Evolutionary conservation across 2,888 invertebrate genomes (phyloP), one percentile per base, ranked within the genome.

Genomic region (Agrochola macilenta): DNA sequence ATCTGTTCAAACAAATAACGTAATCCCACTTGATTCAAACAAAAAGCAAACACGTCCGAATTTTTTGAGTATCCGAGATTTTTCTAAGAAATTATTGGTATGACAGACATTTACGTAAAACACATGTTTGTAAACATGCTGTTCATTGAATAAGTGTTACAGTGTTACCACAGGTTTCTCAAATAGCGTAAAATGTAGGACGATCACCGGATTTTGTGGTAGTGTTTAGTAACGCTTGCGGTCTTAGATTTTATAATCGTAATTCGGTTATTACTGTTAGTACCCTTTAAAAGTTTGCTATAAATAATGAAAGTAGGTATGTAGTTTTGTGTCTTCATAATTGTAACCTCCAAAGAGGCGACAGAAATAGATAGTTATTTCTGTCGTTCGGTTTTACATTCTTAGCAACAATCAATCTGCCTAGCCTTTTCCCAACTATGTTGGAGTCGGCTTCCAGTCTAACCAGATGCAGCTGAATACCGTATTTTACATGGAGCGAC

Each of bases 131-230:
- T 54, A 60, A 79, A 70, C 14, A 61, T 20, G 14, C 35, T 35
- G 26, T 46, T 78, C 30, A 74, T 79, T 74, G 35, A 73, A 49
- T 69, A 69, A 61, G 52, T 70, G 35, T 63, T 66, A n/a, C 43
- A 35, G 14, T 69, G 7, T 26, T 54, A 35, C 64, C 65, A 5
- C 65, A 43, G 5, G 17, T 12, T 65, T 49, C 43, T 49, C n/a
- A 60, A 81, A 83, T 69, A 83, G 46, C 65, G 26, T 61, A 9
- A n/a, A 46, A 82, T 84, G 23, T 70, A 61, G 65, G 58, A 14
- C 70, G 61, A 39, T 80, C 61, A 23, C 69, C 84, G 69, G 73
- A 84, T 71, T 35, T 61, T 35, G 84, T 26, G 73, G 20, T 0
- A 52, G 52, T 23, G 49, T 52, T 52, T 9, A 52, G 9, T 52